These are phyloP conservation scores for Thelaira solivaga DNA, from an alignment of 2,888 invertebrate genomes.

Conservation along the genomic window DNA sequence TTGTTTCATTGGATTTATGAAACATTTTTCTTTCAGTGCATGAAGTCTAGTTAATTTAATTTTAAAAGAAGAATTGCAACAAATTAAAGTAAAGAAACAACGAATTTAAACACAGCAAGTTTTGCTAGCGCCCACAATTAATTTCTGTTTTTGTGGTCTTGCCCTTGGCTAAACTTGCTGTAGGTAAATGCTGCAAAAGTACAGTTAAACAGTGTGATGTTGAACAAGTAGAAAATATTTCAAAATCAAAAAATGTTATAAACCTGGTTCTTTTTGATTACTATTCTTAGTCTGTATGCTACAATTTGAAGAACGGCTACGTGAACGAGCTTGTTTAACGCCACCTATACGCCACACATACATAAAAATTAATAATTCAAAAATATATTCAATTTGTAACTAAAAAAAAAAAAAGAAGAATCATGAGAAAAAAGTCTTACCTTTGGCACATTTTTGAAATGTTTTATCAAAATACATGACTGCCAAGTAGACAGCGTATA, in stretches of 20 bases:
- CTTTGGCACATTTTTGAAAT: conserved; percentile 88
- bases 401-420: conserved; percentile 9
- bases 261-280: conserved; percentile 77
- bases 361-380: conserved; percentile 25
- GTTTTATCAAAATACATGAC: conserved; percentile 89
- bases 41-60: too few relatives aligned
- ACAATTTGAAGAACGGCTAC: conserved; percentile 77
- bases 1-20: too few relatives aligned
- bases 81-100: too few relatives aligned
- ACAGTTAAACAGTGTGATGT: neutral
- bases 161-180: too few relatives aligned
- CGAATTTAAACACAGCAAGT: too few relatives aligned
- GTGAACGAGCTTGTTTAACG: conserved; percentile 77
- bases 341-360: conserved; percentile 74
- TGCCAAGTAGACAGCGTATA: conserved; percentile 88
- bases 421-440: too few relatives aligned
- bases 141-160: too few relatives aligned
- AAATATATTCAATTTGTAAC: neutral
- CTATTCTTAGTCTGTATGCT: conserved; percentile 76
- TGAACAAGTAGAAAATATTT: conserved; percentile 28
- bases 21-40: too few relatives aligned
- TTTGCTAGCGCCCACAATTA: too few relatives aligned
- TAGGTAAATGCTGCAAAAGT: too few relatives aligned
- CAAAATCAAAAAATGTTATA: conserved; percentile 46
- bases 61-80: too few relatives aligned